Conservation (phyloP, 2,113 vertebrate genomes). For the Vulpes ferrilata region DNA sequence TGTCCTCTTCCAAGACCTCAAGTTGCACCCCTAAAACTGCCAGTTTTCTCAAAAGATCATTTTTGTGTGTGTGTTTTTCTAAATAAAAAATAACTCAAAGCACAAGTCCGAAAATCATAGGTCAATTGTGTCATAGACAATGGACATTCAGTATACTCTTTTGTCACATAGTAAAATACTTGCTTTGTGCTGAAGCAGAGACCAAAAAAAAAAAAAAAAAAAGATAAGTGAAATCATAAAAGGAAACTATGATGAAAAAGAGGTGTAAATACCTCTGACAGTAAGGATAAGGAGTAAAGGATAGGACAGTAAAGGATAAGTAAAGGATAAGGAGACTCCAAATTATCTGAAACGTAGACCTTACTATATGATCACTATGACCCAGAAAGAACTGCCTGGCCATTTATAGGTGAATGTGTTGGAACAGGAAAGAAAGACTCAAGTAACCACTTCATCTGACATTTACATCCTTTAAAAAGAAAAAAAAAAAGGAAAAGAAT, state of each 20-base stretch:
- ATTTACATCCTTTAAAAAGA: background rate
- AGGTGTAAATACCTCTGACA: background rate
- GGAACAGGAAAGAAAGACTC: background rate
- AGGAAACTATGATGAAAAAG: background rate
- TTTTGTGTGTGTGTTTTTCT: background rate
- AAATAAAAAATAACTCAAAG: conserved; percentile 53
- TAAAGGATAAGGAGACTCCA: background rate
- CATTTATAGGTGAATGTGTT: background rate
- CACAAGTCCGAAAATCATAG: background rate
- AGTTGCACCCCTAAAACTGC: background rate
- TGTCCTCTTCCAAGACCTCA: background rate
- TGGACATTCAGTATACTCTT: conserved; percentile 1
- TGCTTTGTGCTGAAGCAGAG: background rate
- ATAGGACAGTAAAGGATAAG: too few relatives aligned
- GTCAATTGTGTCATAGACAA: background rate
- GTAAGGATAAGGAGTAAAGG: too few relatives aligned
- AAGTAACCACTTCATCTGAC: background rate
- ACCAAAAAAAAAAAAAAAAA: background rate
- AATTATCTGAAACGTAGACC: conserved; percentile 12
- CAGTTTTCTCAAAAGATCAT: conserved; percentile 13
- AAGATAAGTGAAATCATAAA: conserved; percentile 12
- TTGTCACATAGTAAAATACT: background rate
- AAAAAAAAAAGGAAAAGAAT: background rate
- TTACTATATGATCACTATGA: background rate
- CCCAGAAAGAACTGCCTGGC: background rate